Percentiles rank a stretch among this genome's conserved stretches.
These are phyloP conservation scores for Noctua janthina DNA, from an alignment of 2,888 invertebrate species.

Conservation along the genomic window DNA sequence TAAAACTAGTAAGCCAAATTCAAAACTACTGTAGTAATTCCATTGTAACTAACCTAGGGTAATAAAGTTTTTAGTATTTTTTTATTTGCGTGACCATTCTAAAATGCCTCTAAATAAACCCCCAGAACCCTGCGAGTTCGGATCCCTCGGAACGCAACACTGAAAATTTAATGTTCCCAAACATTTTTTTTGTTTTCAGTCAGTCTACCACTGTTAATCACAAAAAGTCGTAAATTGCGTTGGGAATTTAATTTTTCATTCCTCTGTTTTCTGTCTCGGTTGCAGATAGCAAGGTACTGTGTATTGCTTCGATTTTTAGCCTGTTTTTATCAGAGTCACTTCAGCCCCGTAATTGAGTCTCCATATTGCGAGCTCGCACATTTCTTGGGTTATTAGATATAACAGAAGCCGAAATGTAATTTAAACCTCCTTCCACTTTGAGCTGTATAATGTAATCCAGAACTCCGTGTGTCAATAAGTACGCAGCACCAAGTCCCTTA, in stretches of 20 bases:
- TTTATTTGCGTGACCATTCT: not conserved
- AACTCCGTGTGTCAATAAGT: constrained; percentile 39
- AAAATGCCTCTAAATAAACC: constrained; percentile 25
- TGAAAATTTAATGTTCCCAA: constrained; percentile 51
- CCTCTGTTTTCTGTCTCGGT: constrained; percentile 51
- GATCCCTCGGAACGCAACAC: constrained; percentile 21
- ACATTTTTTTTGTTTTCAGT: constrained; percentile 55
- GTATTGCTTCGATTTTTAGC: constrained; percentile 43
- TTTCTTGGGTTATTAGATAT: constrained; percentile 54
- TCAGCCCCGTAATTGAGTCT: constrained; percentile 62
- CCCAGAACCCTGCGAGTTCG: constrained; percentile 2
- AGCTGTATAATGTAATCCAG: constrained; percentile 40
- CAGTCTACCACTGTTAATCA: constrained; percentile 60
- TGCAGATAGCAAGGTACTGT: constrained; percentile 27
- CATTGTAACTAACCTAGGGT: too few relatives aligned
- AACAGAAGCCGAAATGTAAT: constrained; percentile 53
- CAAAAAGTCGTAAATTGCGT: constrained; percentile 60
- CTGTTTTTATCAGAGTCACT: constrained; percentile 48
- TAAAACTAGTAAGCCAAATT: not conserved
- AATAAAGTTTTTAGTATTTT: not conserved
- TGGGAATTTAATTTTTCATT: constrained; percentile 47
- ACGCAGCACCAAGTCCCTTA: constrained; percentile 34
- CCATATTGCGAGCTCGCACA: constrained; percentile 62
- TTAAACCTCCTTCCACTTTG: constrained; percentile 49
- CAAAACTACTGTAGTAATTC: not conserved